These are phyloP conservation scores for Magallana angulata DNA, from an alignment of 1,140 invertebrate genomes.

Conservation along the genomic window DNA sequence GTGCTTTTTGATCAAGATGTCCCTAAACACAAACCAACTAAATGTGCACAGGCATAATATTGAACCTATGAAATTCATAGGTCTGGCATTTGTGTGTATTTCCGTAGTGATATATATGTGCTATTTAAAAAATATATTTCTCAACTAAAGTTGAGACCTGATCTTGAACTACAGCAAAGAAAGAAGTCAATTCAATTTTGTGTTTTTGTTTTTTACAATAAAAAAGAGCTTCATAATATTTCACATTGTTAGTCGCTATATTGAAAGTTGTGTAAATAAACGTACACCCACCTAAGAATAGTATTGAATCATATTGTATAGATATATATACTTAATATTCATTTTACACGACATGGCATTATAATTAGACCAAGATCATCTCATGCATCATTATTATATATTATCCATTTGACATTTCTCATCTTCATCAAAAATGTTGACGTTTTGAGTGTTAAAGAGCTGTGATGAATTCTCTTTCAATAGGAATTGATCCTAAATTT, in stretches of 20 bases:
- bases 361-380: conserved; percentile 34
- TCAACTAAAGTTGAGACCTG: conserved; percentile 7
- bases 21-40: not conserved
- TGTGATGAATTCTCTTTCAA: conserved; percentile 18
- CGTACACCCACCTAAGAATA: conserved; percentile 13
- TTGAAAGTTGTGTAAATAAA: not conserved
- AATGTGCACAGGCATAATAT: conserved; percentile 15
- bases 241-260: not conserved
- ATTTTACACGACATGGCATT: conserved; percentile 25
- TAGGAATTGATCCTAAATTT: not conserved
- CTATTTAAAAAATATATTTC: conserved; percentile 19
- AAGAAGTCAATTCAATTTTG: not conserved
- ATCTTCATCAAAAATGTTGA: conserved; percentile 20
- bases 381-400: not conserved
- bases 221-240: not conserved
- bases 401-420: not conserved
- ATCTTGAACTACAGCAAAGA: conserved; percentile 3
- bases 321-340: conserved; percentile 29
- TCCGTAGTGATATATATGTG: conserved; percentile 11
- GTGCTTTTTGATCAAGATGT: conserved; percentile 1
- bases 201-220: conserved; percentile 4
- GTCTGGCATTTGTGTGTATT: not conserved
- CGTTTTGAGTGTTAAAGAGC: conserved; percentile 21
- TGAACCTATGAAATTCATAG: not conserved
- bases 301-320: conserved; percentile 20